phyloP scores from a whole-genome alignment of 2,888 invertebrate genomes.

The Julus scanicus region DNA sequence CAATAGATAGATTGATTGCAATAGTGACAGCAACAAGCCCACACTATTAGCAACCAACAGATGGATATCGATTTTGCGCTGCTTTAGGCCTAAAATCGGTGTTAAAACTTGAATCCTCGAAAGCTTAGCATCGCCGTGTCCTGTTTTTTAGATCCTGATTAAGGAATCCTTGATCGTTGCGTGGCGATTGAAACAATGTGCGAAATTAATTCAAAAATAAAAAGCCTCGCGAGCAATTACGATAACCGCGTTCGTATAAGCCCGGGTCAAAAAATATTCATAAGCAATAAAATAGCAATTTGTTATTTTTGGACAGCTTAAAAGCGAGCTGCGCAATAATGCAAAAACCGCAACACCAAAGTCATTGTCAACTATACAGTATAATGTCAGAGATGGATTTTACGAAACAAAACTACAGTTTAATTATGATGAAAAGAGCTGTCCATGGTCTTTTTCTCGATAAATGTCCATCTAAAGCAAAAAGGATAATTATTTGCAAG shows the following conservation, averaged over 20 bases:
- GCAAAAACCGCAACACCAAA: constrained; percentile 30
- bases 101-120: neutral
- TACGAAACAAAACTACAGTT: neutral
- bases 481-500: too few relatives aligned
- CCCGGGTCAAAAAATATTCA: neutral
- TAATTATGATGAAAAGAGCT: neutral
- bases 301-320: neutral
- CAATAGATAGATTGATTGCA: constrained; percentile 39
- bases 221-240: constrained; percentile 12
- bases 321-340: neutral
- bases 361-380: neutral
- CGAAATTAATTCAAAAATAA: constrained; percentile 30
- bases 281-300: neutral
- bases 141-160: neutral
- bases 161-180: constrained; percentile 32
- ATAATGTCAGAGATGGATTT: too few relatives aligned
- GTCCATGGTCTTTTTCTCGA: neutral
- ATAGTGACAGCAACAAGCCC: constrained; percentile 35
- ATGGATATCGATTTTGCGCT: neutral
- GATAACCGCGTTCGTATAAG: neutral
- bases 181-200: neutral
- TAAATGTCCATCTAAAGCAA: too few relatives aligned
- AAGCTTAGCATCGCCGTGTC: neutral
- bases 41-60: constrained; percentile 36
- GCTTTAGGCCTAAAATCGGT: neutral